A percentile compares a stretch with the other conserved stretches of the same genome.
phyloP scores from a whole-genome alignment of 2,113 vertebrate species.

The Sorex fumeus region DNA sequence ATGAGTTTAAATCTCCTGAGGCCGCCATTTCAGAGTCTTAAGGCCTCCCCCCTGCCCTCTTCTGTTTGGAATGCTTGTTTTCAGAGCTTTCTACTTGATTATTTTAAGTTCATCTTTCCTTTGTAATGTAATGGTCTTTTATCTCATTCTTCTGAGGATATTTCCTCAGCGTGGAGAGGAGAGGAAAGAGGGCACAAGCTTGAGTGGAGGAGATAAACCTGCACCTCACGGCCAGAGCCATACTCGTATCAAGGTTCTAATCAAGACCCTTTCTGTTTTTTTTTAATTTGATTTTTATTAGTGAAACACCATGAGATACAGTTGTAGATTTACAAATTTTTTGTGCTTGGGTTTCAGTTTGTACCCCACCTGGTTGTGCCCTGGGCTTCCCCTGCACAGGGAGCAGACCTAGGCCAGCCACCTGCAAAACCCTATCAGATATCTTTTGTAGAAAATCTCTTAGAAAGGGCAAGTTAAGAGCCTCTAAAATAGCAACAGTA shows the following conservation, averaged over 20 bases:
- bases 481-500: constrained; percentile 5
- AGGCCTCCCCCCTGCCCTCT: too few relatives aligned
- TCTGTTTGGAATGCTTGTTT: constrained; percentile 19
- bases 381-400: too few relatives aligned
- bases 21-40: not conserved
- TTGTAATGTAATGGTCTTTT: constrained; percentile 3
- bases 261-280: too few relatives aligned
- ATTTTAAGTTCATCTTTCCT: not conserved
- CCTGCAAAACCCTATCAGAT: not conserved
- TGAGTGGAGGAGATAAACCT: not conserved
- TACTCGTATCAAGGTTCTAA: too few relatives aligned
- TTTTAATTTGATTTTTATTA: too few relatives aligned
- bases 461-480: not conserved
- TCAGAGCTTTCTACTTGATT: not conserved
- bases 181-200: not conserved
- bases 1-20: not conserved
- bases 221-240: too few relatives aligned
- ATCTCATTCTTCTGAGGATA: not conserved
- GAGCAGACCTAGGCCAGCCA: too few relatives aligned
- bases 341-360: too few relatives aligned
- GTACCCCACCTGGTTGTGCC: too few relatives aligned
- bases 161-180: not conserved
- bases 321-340: too few relatives aligned
- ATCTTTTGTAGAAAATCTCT: constrained; percentile 38
- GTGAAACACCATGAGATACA: too few relatives aligned